phyloP scores from a whole-genome alignment of 2,888 invertebrate species.

The Beris chalybata region DNA sequence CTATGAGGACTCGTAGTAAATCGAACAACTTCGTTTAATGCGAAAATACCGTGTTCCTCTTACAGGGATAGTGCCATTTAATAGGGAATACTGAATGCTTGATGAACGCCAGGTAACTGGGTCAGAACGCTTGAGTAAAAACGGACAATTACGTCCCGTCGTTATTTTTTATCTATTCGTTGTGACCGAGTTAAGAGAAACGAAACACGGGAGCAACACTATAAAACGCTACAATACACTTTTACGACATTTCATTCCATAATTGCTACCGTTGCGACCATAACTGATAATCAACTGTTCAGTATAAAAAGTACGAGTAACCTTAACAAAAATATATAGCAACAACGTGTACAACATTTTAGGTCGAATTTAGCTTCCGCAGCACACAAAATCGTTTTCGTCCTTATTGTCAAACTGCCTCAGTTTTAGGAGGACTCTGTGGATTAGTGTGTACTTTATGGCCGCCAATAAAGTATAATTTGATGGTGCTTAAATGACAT shows the following conservation, averaged over 20 bases:
- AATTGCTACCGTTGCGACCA: constrained; percentile 10
- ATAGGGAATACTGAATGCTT: no score
- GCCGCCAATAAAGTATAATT: constrained; percentile 37
- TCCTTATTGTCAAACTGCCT: constrained; percentile 1
- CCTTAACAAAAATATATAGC: constrained; percentile 1
- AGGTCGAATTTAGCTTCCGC: background rate
- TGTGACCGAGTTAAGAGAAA: no score
- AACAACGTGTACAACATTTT: background rate
- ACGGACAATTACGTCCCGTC: no score
- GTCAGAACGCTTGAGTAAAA: no score
- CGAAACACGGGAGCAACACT: no score
- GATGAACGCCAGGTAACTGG: no score
- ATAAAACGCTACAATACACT: constrained; percentile 8
- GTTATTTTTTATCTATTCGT: no score
- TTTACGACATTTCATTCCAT: constrained; percentile 13
- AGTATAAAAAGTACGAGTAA: constrained; percentile 4
- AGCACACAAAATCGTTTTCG: constrained; percentile 3
- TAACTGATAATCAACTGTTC: constrained; percentile 24
- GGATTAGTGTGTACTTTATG: constrained; percentile 35
- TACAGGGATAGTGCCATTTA: no score
- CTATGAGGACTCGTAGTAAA: no score
- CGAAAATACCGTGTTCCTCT: no score
- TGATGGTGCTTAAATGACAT: constrained; percentile 37
- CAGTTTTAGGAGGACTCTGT: constrained; percentile 10
- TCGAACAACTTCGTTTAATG: no score